Evolutionary conservation across 2,797 vertebrate species (phyloP).

Genomic region (Sciurus vulgaris): DNA sequence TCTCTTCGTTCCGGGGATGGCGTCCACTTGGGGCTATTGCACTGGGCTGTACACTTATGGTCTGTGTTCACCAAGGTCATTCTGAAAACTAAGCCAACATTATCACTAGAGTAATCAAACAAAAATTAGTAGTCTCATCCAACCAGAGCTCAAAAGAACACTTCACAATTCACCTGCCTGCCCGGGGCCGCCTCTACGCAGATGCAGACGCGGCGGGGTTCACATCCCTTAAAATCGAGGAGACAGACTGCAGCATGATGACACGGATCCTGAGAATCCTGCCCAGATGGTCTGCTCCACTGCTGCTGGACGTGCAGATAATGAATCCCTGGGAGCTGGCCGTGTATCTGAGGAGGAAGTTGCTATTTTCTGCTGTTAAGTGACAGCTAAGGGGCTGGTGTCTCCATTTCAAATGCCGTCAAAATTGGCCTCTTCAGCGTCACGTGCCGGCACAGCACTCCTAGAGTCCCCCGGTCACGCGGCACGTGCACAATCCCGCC

Average conservation of each 20-base stretch:
- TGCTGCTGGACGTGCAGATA: not conserved
- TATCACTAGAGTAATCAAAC: not conserved
- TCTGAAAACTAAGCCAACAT: not conserved
- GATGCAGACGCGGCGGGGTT: rapidly evolving
- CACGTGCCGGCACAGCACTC: not conserved
- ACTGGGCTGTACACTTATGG: rapidly evolving
- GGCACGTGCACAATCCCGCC: not conserved
- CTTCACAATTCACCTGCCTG: not conserved
- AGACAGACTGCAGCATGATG: not conserved
- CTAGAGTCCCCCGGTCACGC: not conserved
- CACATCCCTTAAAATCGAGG: not conserved
- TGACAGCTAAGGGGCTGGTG: not conserved
- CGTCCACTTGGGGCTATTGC: not conserved
- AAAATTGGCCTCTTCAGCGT: not conserved
- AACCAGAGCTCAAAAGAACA: not conserved
- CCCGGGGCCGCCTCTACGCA: not conserved
- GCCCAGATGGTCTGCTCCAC: not conserved
- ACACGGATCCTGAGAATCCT: not conserved
- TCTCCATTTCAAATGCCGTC: not conserved
- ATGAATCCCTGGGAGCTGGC: not conserved
- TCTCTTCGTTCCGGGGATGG: not conserved
- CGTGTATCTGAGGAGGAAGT: rapidly evolving
- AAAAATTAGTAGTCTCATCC: not conserved
- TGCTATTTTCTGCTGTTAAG: not conserved
- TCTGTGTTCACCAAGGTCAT: not conserved